Evolutionary conservation across 1,140 invertebrate species (phyloP), one percentile per base, ranked within the genome.

Genomic region (Semibalanus balanoides): DNA sequence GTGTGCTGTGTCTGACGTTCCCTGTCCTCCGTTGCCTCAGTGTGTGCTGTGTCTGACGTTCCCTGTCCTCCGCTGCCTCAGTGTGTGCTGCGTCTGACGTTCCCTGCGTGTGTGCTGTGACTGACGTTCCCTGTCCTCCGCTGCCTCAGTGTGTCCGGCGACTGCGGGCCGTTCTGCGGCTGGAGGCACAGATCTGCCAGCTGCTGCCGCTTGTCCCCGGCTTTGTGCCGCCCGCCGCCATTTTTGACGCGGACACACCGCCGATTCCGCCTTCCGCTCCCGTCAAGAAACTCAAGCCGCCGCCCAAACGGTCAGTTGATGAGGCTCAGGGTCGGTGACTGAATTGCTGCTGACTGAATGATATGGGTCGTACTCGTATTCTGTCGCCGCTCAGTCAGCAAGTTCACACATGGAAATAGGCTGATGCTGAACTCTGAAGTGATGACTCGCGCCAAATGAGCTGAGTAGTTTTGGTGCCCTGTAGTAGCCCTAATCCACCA

Each of bases 101-200:
- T 14, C 51, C 22, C 35, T 5, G 35, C 5, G 5, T 40, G 5
- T 17, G 35, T 17, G 17, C 35, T 17, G 17, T 17, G 35, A 5
- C 17, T 17, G 5, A 40, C 17, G 5, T 40, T 5, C 14, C 0
- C 35, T 7, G 70, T 73, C 22, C 17, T 25, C 43, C 29, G n/a
- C n/a, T n/a, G n/a, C 51, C 74, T 25, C 84, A 85, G 80, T 84
- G 84, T 64, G 81, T 83, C 27, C 79, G 77, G 30, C 78, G 85
- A 72, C 77, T 86, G 72, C 79, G 83, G 28, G 81, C 84, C 74
- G 81, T 86, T 29, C 82, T 83, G 30, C 79, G 83, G n/a, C 74
- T 84, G 5, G 79, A 82, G 75, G 78, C 79, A 27, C 73, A 80
- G 31, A 78, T 86, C 29, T 78, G 79, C 30, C 80, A 81, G 73